Evolutionary conservation across 2,113 vertebrate species (phyloP), one percentile per base, ranked within the genome.

Genomic region (Alethe castanea): DNA sequence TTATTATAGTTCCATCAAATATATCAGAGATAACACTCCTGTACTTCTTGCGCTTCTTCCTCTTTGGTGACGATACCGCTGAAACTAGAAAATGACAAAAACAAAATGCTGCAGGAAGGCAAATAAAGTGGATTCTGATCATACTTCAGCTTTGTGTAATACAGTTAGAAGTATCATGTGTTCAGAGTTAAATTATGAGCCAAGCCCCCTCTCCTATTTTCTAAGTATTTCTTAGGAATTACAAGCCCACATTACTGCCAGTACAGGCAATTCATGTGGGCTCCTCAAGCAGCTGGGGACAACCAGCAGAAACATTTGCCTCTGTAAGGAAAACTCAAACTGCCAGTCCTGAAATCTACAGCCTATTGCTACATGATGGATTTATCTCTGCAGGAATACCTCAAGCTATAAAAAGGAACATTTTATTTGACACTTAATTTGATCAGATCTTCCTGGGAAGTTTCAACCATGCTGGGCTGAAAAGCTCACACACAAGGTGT

Each of bases 1-100:
- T 99, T 96, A 99, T 97, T 64, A 99, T 99, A 77, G 99, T 99
- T 57, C 99, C 99, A 76, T 99, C 99, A 66, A 99, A 99, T 95
- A 99, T 98, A 52, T 99, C 99, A 13, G 99, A 99, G 95, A 99
- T 99, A 82, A 99, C 98, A 66, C 99, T 99, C 97, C 98, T 98
- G 95, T 99, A 99, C 95, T 98, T 99, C 98, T 98, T 99, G 96
- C 99, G 98, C 48, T 98, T 98, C 95, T 98, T 99, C 97, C 97
- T 99, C 92, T 99, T 99, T 35, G 98, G 97, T n/a, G 98, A 98
- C 5, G 97, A 96, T 44, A 98, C 95, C 6, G 97, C 88, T 92
- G 98, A 96, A 97, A 98, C 98, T 97, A 88, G 23, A 95, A 31
- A 97, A 92, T 80, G 67, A 86, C 47, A 96, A 90, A 88, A 92